A percentile compares a stretch with the other conserved stretches of the same genome.
Conservation (phyloP, 1,140 invertebrate genomes). For the Ruditapes philippinarum region DNA sequence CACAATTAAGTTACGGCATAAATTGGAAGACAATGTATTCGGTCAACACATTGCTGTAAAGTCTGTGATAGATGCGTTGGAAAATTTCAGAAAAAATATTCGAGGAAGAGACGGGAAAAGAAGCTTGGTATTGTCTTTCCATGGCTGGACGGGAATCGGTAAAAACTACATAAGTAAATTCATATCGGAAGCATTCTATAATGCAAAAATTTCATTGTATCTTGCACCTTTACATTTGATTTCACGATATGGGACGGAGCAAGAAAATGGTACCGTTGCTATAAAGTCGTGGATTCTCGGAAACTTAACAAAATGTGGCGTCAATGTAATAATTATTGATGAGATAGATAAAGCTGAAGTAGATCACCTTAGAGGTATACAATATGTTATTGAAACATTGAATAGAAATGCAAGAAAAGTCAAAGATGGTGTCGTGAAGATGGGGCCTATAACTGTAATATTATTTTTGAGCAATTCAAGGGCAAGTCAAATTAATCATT, state of each 20-base stretch:
- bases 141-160: constrained; percentile 84
- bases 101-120: constrained; percentile 13
- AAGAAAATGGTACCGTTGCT: constrained; percentile 52
- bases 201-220: constrained; percentile 67
- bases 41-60: constrained; percentile 82
- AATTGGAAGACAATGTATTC: constrained; percentile 80
- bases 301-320: constrained; percentile 76
- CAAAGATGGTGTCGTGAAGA: constrained; percentile 10
- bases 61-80: constrained; percentile 68
- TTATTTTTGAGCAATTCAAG: constrained; percentile 80
- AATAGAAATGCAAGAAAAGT: constrained; percentile 44
- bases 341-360: constrained; percentile 82
- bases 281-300: constrained; percentile 74
- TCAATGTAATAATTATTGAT: constrained; percentile 83
- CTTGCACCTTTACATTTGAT: constrained; percentile 80
- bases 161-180: constrained; percentile 83
- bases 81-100: constrained; percentile 64
- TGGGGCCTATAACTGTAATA: constrained; percentile 65
- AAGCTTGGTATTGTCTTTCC: constrained; percentile 80
- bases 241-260: constrained; percentile 67
- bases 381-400: constrained; percentile 34
- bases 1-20: constrained; percentile 49
- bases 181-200: constrained; percentile 73
- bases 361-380: constrained; percentile 73
- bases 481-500: constrained; percentile 78